Base-by-base conservation (phyloP, 1,140 invertebrate species). In the Drosophila paulistorum region DNA sequence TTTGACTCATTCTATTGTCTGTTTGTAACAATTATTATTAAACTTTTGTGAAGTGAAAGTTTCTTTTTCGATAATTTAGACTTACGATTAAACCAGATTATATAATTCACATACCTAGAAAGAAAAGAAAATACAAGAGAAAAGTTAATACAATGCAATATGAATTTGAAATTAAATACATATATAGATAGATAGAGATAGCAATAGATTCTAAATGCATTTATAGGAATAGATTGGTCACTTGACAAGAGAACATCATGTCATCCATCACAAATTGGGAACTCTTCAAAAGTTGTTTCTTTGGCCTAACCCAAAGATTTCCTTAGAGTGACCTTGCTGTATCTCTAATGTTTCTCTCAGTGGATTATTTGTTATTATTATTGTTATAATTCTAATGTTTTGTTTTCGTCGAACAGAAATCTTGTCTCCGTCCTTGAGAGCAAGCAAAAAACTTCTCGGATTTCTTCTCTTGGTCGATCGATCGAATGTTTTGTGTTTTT, bases 81-180 rank as follows among this genome's bases (percentile, higher is more conserved):
- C 45, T 51, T 51, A 51, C 45, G 45, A 51, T 51, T 10, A 23
- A 23, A 23, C 17, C 9, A 51, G 20, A 51, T 51, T 9, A 51
- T 51, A 51, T 51, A 51, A 51, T 51, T 51, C 17, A 51, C 45
- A 51, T 51, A 51, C 45, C 45, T 51, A 51, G 9, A 51, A 51
- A 51, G 45, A 51, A 20, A 51, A 51, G 45, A 51, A 51, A 17
- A 48, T 26, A 17, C 23, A 10, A 20, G 17, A 48, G 17, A 51
- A 20, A 20, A 20, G 9, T 51, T 51, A 51, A 51, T 51, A 51
- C 17, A 10, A 51, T 51, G 20, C 23, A 20, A 23, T 48, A 48
- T 10, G 7, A 13, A 37, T 10, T 10, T 37, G 42, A 2, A 17
- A n/a, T n/a, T n/a, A n/a, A n/a, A n/a, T n/a, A n/a, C n/a, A n/a